A percentile compares a stretch with the other conserved stretches of the same genome.
Conservation (phyloP, 2,113 vertebrate genomes). For the Tretioscincus oriximinensis region DNA sequence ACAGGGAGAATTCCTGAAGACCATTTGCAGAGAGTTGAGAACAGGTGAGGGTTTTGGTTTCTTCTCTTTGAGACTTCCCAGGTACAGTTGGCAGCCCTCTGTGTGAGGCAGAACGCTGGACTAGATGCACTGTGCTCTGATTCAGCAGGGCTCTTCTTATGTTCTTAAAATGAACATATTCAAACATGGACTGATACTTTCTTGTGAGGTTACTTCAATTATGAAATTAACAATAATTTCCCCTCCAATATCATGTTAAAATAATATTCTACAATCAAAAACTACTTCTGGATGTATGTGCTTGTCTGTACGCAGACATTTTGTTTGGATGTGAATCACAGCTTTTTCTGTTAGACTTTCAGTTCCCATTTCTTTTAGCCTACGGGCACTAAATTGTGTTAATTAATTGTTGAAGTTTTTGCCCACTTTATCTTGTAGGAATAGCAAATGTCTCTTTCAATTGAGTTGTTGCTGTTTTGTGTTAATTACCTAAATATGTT, state of each 20-base stretch:
- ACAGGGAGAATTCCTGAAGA: no score
- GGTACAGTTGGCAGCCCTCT: no score
- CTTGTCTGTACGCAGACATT: neutral
- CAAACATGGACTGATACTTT: no score
- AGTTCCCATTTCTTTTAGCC: conserved; percentile 20
- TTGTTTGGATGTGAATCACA: neutral
- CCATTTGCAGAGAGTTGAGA: no score
- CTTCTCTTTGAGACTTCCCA: no score
- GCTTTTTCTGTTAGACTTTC: conserved; percentile 3
- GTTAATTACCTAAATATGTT: conserved; percentile 48
- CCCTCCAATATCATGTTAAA: neutral
- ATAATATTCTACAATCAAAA: neutral
- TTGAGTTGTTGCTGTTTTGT: conserved; percentile 33
- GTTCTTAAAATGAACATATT: no score
- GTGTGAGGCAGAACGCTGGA: no score
- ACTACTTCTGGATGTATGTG: neutral
- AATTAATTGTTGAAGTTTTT: conserved; percentile 35
- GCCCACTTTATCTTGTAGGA: conserved; percentile 17
- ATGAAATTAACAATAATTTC: no score
- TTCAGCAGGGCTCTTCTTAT: no score
- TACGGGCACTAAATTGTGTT: conserved; percentile 25
- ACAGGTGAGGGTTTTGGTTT: no score
- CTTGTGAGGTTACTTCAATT: no score
- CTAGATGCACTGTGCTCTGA: no score
- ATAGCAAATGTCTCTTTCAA: conserved; percentile 12